These are phyloP conservation scores for Lithobates sylvaticus DNA, from an alignment of 2,797 vertebrate genomes.

Conservation along the genomic window DNA sequence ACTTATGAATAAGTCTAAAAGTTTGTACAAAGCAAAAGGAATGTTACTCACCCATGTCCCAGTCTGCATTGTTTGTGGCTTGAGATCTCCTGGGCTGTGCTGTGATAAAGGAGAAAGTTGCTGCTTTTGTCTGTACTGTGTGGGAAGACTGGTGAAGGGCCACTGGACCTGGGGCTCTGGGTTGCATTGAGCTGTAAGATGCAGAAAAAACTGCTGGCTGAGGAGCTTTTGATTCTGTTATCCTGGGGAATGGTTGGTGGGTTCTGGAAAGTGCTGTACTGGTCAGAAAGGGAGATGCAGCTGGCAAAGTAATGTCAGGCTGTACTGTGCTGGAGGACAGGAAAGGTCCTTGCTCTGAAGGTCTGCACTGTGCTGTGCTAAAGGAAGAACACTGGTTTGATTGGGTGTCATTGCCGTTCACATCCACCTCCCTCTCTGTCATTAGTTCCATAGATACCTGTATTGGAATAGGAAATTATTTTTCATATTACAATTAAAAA, in stretches of 20 bases:
- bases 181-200: neutral
- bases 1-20: no score
- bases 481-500: no score
- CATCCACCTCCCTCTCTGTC: constrained; percentile 5
- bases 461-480: no score
- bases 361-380: neutral
- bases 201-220: neutral
- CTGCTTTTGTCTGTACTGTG: neutral
- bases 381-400: neutral
- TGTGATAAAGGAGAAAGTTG: neutral
- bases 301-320: neutral
- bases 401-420: constrained; percentile 38
- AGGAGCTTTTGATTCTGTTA: neutral
- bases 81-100: neutral
- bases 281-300: neutral
- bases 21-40: no score
- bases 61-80: neutral
- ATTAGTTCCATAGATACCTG: neutral
- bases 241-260: neutral
- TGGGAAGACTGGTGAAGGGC: neutral
- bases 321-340: neutral
- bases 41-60: constrained; percentile 46
- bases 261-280: neutral
- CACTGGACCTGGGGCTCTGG: neutral
- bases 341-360: no score